Base-by-base conservation (phyloP, 1,140 invertebrate genomes). In the Zaprionus inermis region DNA sequence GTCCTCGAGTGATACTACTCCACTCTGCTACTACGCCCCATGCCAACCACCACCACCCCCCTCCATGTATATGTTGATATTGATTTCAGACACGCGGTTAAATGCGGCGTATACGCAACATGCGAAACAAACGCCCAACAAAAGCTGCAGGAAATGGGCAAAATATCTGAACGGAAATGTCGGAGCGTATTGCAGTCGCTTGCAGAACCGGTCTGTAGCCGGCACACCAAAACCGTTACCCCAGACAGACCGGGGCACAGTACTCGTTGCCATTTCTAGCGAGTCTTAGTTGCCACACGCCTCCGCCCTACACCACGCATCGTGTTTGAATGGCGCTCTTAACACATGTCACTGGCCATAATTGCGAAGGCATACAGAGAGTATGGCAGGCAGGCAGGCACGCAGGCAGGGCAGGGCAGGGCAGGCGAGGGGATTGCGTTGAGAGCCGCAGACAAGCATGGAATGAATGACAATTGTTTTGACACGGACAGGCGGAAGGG, bases 391-490 rank as follows among this genome's bases (percentile, higher is more conserved):
- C 16, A 46, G 18, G n/a, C 11, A 9, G 14, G 5, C 28, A 28
- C 28, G 34, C n/a, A n/a, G n/a, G n/a, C n/a, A 4, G 38, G 22
- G 7, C n/a, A 9, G 38, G 38, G 38, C 7, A 2, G 14, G 14
- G 7, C 16, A 30, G 12, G 24, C 5, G 20, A 4, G 5, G n/a
- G 20, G 34, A 18, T 14, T 32, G 58, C 36, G 32, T 65, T 46
- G 49, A 2, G 59, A 65, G 51, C 68, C 41, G 46, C 34, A 64
- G 60, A 56, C 44, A 57, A 60, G 61, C 69, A 72, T 68, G 60
- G 60, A 72, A 85, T 78, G 82, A 81, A 86, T 86, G 82, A 79
- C 79, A 86, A 86, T 86, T 86, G 82, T 86, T 82, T 81, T 86
- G 81, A 86, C 78, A 85, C 78, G 71, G 71, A 68, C 64, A 28